These are phyloP conservation scores for Orycteropus afer DNA, from an alignment of 2,113 vertebrate genomes.

Conservation along the genomic window DNA sequence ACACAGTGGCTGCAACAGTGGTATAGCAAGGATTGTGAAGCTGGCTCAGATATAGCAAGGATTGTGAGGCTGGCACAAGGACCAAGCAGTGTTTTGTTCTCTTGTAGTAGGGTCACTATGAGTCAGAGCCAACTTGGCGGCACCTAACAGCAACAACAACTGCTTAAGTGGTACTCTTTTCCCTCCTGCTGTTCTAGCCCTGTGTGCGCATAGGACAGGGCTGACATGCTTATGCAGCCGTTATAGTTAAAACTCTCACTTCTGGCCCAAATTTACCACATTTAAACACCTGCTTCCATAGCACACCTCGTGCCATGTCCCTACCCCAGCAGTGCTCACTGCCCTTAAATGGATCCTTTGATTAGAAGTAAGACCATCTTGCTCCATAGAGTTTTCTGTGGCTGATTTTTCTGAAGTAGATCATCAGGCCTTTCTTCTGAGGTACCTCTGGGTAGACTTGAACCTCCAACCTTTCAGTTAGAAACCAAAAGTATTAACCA, in stretches of 20 bases:
- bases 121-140: too few species aligned
- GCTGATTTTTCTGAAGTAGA: neutral
- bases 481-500: neutral
- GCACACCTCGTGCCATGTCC: neutral
- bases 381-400: neutral
- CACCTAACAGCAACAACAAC: too few species aligned
- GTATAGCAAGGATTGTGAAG: too few species aligned
- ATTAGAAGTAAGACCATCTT: neutral
- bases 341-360: too few species aligned
- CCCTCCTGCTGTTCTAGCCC: neutral
- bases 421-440: neutral
- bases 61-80: too few species aligned
- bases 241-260: too few species aligned
- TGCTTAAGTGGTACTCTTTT: neutral
- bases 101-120: too few species aligned
- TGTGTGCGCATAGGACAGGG: rapidly evolving
- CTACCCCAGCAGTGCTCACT: neutral
- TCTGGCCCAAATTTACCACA: neutral
- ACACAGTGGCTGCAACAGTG: too few species aligned
- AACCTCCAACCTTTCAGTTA: neutral
- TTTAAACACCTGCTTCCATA: neutral
- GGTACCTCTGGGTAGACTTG: neutral
- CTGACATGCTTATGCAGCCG: neutral
- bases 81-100: too few species aligned
- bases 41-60: too few species aligned